Base-by-base conservation (phyloP, 2,113 vertebrate species). In the Passerina amoena region DNA sequence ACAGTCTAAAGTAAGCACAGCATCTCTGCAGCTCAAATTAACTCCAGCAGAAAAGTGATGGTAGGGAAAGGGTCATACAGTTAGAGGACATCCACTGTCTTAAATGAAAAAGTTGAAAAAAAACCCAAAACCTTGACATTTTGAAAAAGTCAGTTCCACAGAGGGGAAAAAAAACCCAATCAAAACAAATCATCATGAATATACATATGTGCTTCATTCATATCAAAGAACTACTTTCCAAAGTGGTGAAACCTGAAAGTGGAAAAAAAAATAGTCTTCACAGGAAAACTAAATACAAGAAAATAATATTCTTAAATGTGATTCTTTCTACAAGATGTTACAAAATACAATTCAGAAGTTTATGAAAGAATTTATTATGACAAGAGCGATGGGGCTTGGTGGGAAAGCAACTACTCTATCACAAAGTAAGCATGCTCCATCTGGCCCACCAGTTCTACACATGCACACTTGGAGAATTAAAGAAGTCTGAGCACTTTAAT, bases 91-190 rank as follows among this genome's bases (percentile, higher is more conserved):
- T 1, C 7, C 35, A 59, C 10, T 23, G 14, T 35, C 57, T 88
- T 82, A 45, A 53, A 23, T 68, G 10, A 30, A 87, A 35, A 59
- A 56, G 11, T 18, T 31, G 38, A 25, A 82, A 65, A 54, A 54
- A 54, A 54, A 13, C n/a, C n/a, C n/a, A 42, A 42, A 54, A 13
- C 8, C 40, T 2, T 68, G 17, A 17, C 10, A 53, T 45, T 79
- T 82, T 20, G 0, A 60, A 64, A 47, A 65, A 45, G n/a, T 37
- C 45, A 45, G 12, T 48, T 33, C 22, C 24, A 53, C 37, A 14
- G n/a, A 11, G n/a, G 9, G 5, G 11, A 2, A 2, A 50, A 20
- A 18, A 27, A 33, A 4, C 0, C 1, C 9, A 50, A 47, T 15
- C 44, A 33, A 51, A 16, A n/a, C 11, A 73, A 64, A 44, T 5